These are phyloP conservation scores for Urosaurus nigricauda DNA, from an alignment of 2,797 vertebrate genomes.

Conservation along the genomic window DNA sequence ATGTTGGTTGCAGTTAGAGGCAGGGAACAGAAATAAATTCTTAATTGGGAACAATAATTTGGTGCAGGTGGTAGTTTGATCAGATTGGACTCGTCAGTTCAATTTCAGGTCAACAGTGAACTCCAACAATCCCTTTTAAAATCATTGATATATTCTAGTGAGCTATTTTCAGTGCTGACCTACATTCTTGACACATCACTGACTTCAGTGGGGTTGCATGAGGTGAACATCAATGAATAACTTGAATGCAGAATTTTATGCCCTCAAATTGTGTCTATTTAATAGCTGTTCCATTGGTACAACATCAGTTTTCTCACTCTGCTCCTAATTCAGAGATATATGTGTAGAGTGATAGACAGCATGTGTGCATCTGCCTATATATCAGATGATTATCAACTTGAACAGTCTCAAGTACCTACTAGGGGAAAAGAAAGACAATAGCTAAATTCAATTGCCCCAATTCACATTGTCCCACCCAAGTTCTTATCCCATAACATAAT, in stretches of 20 bases:
- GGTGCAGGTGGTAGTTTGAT: not conserved
- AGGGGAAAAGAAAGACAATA: not conserved
- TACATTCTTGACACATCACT: conserved; percentile 47
- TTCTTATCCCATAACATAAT: not conserved
- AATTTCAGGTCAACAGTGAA: conserved; percentile 50
- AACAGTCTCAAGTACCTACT: not conserved
- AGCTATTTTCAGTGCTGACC: not conserved
- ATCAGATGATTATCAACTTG: not conserved
- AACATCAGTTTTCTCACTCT: not conserved
- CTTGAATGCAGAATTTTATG: conserved; percentile 51
- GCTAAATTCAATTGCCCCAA: not conserved
- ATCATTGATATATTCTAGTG: not conserved
- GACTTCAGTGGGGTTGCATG: conserved; percentile 16
- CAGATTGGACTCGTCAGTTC: conserved; percentile 27
- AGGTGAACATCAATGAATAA: conserved; percentile 51
- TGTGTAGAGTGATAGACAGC: not conserved
- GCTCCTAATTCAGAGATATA: not conserved
- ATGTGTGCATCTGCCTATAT: not conserved
- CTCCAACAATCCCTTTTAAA: not conserved
- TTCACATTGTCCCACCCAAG: not conserved
- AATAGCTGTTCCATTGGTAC: not conserved
- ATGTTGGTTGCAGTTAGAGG: conserved; percentile 30
- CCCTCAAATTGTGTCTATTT: conserved; percentile 24
- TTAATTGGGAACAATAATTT: conserved; percentile 61
- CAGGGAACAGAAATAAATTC: conserved; percentile 48